phyloP scores from a whole-genome alignment of 2,113 vertebrate species.

The Gallinago jamesoni region DNA sequence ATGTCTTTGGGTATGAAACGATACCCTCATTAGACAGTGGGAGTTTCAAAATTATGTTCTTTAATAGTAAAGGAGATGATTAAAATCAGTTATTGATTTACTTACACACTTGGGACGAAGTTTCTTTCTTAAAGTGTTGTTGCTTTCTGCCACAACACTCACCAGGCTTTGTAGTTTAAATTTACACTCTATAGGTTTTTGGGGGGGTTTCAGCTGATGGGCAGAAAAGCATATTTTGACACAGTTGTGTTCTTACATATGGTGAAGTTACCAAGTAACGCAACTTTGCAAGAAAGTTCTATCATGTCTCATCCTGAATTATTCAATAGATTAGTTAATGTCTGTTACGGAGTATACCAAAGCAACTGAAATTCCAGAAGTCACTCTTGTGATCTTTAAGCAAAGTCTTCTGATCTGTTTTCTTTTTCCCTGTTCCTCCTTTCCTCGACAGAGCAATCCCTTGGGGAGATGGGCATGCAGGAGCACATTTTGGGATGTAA shows the following conservation, averaged over 20 bases:
- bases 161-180: background rate
- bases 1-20: background rate
- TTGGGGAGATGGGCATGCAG: background rate
- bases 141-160: background rate
- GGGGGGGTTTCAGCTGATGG: background rate
- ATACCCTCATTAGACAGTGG: background rate
- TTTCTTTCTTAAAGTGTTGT: background rate
- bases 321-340: background rate
- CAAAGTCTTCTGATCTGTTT: background rate
- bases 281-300: background rate
- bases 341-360: background rate
- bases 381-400: background rate
- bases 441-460: background rate
- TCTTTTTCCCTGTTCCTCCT: background rate
- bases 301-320: background rate
- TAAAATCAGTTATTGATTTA: background rate
- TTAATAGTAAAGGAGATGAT: background rate
- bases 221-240: background rate
- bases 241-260: background rate
- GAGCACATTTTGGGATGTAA: background rate
- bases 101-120: background rate
- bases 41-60: background rate
- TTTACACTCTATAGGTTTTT: background rate
- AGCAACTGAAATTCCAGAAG: background rate
- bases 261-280: background rate